Evolutionary conservation across 2,113 vertebrate genomes (phyloP).

Genomic region (Ameiurus melas): DNA sequence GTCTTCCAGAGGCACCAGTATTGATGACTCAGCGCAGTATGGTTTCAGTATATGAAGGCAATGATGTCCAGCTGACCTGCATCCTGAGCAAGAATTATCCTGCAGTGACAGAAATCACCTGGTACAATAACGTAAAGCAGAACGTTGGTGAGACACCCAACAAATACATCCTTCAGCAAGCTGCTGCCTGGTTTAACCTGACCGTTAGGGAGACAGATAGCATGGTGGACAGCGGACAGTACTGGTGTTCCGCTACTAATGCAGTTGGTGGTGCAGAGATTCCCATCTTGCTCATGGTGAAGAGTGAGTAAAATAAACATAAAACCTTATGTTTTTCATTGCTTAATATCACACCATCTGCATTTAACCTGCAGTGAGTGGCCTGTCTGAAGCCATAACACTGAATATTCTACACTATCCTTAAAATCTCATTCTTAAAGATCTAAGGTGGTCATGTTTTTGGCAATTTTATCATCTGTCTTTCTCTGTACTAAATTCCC

Average conservation of each 20-base stretch:
- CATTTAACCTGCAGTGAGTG: neutral
- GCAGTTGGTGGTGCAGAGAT: constrained; percentile 80
- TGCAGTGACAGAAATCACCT: constrained; percentile 68
- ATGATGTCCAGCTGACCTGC: constrained; percentile 79
- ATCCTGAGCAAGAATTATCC: constrained; percentile 67
- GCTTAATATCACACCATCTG: neutral
- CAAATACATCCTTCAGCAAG: constrained; percentile 76
- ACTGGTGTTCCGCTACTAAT: constrained; percentile 81
- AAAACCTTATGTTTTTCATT: neutral
- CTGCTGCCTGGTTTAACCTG: constrained; percentile 76
- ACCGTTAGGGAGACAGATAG: constrained; percentile 75
- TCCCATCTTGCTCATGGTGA: constrained; percentile 76
- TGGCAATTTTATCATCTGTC: neutral
- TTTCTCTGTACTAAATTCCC: neutral
- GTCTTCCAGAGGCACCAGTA: constrained; percentile 76
- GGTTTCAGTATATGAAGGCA: constrained; percentile 80
- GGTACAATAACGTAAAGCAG: constrained; percentile 77
- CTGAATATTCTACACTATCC: neutral
- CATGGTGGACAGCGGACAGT: constrained; percentile 73
- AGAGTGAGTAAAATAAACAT: constrained; percentile 70
- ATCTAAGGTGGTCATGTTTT: neutral
- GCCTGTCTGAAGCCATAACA: neutral
- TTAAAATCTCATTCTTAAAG: neutral
- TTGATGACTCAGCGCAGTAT: constrained; percentile 71
- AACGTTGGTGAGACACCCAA: constrained; percentile 62